A percentile compares a stretch with the other conserved stretches of the same genome.
phyloP scores from a whole-genome alignment of 2,888 invertebrate genomes.

The Spisula solida region DNA sequence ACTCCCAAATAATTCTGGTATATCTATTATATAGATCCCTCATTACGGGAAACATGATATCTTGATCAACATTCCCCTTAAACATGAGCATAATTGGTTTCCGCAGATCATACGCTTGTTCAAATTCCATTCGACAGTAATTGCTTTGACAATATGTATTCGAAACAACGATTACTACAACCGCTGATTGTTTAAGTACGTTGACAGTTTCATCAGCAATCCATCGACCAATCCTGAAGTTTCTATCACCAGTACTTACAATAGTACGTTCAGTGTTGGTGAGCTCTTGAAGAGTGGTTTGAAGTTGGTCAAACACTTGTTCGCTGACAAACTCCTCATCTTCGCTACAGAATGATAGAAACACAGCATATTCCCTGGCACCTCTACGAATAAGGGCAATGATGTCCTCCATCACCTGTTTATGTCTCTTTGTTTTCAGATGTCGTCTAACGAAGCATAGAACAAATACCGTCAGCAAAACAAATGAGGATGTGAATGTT shows the following conservation, averaged over 20 bases:
- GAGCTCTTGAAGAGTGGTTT: background rate
- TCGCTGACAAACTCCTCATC: conserved; percentile 4
- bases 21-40: background rate
- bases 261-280: background rate
- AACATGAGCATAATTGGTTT: conserved; percentile 16
- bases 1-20: background rate
- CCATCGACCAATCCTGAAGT: background rate
- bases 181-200: background rate
- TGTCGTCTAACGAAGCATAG: background rate
- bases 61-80: background rate
- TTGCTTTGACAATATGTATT: conserved; percentile 1
- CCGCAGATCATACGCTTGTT: conserved; percentile 24
- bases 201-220: background rate
- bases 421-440: background rate
- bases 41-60: background rate
- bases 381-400: background rate
- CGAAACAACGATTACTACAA: background rate
- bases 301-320: background rate
- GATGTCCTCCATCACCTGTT: background rate
- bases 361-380: background rate
- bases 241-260: background rate
- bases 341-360: background rate
- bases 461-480: background rate
- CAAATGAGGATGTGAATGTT: background rate
- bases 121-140: conserved; percentile 18